Base-by-base conservation (phyloP, 2,797 vertebrate genomes). In the Sebastes nivosus region DNA sequence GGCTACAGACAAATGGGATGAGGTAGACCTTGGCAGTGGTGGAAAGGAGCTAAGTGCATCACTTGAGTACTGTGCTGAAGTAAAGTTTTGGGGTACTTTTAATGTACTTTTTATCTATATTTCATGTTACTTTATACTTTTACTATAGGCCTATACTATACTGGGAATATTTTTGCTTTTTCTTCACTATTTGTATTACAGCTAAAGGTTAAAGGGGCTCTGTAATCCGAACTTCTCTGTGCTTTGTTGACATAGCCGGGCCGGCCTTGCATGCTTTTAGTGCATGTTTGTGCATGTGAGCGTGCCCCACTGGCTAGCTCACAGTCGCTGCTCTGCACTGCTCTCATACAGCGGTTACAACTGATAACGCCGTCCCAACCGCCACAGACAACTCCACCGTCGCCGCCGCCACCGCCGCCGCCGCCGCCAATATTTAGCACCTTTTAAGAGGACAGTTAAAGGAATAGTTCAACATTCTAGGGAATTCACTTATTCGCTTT, bases 1-100 rank as follows among this genome's bases (percentile, higher is more conserved):
- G 14, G 36, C 36, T 14, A 25, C 50, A 67, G 68, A 72, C 74
- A 60, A 59, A 29, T 22, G 7, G 12, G 52, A 61, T 42, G 46
- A 58, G 25, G 20, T 69, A 20, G 58, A 38, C n/a, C 5, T 60
- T 42, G 13, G 50, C 63, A 58, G 25, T 2, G 29, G 22, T 24
- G 32, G 6, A 22, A 30, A 42, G 4, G 18, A 57, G 8, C n/a
- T 25, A 27, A 66, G 25, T 30, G 27, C 22, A 61, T 20, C 27
- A 58, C 54, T 60, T 6, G 2, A 18, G 52, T n/a, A 30, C 16
- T 11, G 30, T 20, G 1, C 14, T 32, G 20, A 38, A 72, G 36
- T 72, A 11, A 20, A 27, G 3, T 54, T 30, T 52, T 24, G 5
- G 10, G n/a, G 5, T 20, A 38, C 8, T 70, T 67, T 75, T 68